These are phyloP conservation scores for Penaeus chinensis DNA, from an alignment of 1,140 invertebrate genomes.

Conservation along the genomic window DNA sequence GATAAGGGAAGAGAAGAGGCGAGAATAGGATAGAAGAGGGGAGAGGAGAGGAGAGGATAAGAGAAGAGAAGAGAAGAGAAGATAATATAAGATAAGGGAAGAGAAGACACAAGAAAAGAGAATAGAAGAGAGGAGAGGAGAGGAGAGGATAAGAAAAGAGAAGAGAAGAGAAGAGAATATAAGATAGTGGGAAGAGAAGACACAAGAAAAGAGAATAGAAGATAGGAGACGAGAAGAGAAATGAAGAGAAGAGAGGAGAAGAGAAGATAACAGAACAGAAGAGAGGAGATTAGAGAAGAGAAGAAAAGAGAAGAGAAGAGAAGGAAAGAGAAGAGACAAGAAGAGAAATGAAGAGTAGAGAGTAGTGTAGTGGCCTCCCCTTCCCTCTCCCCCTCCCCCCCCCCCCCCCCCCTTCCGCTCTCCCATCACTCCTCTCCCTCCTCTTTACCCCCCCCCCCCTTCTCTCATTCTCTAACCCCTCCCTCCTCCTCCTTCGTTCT, in stretches of 20 bases:
- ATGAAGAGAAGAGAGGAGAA: not conserved
- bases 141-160: not conserved
- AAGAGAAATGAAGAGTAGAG: no score
- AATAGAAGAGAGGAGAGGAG: no score
- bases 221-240: not conserved
- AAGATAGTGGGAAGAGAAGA: no score
- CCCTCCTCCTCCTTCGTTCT: not conserved
- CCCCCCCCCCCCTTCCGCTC: no score
- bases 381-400: no score
- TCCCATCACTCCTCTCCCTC: not conserved
- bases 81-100: no score
- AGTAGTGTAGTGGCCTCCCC: no score
- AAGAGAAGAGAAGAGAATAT: not conserved
- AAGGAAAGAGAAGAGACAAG: not conserved
- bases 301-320: not conserved
- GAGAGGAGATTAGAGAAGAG: not conserved
- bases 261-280: not conserved
- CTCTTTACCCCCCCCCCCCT: not conserved
- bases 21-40: no score
- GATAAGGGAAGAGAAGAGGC: no score
- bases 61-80: no score
- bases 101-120: no score
- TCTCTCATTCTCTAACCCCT: constrained; percentile 1
- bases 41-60: no score
- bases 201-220: not conserved